Conservation (phyloP, 2,797 vertebrate genomes). For the Agapornis canus region DNA sequence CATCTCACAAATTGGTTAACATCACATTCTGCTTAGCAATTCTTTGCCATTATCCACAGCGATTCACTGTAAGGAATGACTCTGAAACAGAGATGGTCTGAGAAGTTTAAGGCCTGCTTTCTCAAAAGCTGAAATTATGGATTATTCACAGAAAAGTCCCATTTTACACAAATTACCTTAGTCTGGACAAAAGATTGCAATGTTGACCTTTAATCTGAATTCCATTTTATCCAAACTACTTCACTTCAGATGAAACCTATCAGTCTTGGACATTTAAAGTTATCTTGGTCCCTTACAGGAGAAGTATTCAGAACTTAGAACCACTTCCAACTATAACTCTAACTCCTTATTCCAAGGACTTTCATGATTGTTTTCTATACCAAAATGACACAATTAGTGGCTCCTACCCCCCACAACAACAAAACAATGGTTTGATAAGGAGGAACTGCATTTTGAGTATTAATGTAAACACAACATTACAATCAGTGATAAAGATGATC, state of each 20-base stretch:
- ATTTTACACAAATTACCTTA: constrained; percentile 63
- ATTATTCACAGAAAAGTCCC: constrained; percentile 56
- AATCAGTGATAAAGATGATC: not conserved
- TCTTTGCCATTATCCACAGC: not conserved
- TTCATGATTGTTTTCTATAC: not conserved
- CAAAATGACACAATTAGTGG: not conserved
- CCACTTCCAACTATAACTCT: not conserved
- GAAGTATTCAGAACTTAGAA: constrained; percentile 23
- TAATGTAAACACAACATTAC: not conserved
- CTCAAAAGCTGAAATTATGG: constrained; percentile 51
- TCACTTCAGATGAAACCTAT: constrained; percentile 23
- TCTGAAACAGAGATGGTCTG: constrained; percentile 39
- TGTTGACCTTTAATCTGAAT: constrained; percentile 58
- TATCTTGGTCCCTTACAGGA: not conserved
- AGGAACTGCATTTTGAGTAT: not conserved
- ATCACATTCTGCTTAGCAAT: constrained; percentile 53
- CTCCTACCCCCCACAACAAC: not conserved
- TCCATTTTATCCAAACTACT: constrained; percentile 46
- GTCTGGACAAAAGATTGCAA: constrained; percentile 67
- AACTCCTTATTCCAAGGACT: not conserved
- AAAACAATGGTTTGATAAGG: not conserved
- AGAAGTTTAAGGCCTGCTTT: constrained; percentile 56
- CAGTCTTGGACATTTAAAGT: constrained; percentile 50
- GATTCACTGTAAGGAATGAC: constrained; percentile 14
- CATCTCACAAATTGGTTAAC: constrained; percentile 56